Evolutionary conservation across 2,888 invertebrate species (phyloP).

Genomic region (Silvanus unidentatus): DNA sequence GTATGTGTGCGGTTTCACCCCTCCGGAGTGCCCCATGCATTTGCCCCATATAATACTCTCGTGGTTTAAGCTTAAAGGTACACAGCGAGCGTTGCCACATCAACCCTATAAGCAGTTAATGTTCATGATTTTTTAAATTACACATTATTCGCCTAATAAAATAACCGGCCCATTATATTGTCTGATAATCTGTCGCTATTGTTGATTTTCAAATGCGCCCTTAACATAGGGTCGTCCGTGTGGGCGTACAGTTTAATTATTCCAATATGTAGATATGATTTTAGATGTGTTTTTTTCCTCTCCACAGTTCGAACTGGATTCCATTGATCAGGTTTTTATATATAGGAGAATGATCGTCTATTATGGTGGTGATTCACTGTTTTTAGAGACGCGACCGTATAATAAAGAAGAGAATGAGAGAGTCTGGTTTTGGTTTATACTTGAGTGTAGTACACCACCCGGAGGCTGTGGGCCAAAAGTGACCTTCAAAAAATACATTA

Average conservation of each 20-base stretch:
- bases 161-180: no score
- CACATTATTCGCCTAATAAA: no score
- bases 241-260: neutral
- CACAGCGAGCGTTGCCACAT: no score
- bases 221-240: neutral
- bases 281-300: conserved; percentile 14
- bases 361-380: no score
- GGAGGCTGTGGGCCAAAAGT: conserved; percentile 41
- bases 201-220: neutral
- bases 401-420: neutral
- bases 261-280: neutral
- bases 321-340: conserved; percentile 33
- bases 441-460: conserved; percentile 17
- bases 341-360: no score
- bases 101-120: no score
- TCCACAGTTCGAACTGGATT: conserved; percentile 28
- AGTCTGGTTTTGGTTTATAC: neutral
- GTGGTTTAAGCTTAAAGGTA: no score
- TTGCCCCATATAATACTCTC: no score
- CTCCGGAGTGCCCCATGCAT: no score
- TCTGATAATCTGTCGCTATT: no score
- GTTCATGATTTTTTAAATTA: no score
- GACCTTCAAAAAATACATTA: conserved; percentile 39
- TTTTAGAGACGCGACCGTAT: no score
- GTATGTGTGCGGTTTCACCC: conserved; percentile 10